A percentile compares a stretch with the other conserved stretches of the same genome.
Conservation (phyloP, 2,888 invertebrate genomes). For the Gymnosoma rotundatum region DNA sequence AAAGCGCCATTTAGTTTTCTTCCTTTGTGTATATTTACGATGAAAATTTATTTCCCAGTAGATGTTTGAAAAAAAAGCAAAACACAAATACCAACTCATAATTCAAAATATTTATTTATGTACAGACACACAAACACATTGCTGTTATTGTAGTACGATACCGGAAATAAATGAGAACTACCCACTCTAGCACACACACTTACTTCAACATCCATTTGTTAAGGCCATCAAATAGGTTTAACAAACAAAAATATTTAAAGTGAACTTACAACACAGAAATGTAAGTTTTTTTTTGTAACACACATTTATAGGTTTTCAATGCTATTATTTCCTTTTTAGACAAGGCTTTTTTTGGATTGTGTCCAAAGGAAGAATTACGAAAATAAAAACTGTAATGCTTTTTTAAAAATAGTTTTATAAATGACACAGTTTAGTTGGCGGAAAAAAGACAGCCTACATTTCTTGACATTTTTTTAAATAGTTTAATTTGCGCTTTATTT, state of each 20-base stretch:
- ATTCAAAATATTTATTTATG: conserved; percentile 33
- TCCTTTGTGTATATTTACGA: conserved; percentile 20
- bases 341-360: conserved; percentile 19
- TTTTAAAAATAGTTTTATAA: background rate
- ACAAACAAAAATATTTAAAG: conserved; percentile 6
- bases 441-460: background rate
- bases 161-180: conserved; percentile 59
- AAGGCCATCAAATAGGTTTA: background rate
- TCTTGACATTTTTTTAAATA: conserved; percentile 1
- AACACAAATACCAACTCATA: conserved; percentile 47
- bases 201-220: conserved; percentile 25
- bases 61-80: background rate
- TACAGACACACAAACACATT: background rate
- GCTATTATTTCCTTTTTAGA: background rate
- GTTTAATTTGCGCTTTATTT: conserved; percentile 43
- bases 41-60: background rate
- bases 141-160: conserved; percentile 12
- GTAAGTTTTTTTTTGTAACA: background rate
- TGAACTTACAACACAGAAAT: background rate
- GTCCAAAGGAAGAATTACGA: conserved; percentile 21
- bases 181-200: background rate
- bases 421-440: conserved; percentile 1
- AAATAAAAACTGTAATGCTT: background rate
- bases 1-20: conserved; percentile 45
- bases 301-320: background rate